Evolutionary conservation across 1,140 invertebrate species (phyloP).

Genomic region (Galleria mellonella): DNA sequence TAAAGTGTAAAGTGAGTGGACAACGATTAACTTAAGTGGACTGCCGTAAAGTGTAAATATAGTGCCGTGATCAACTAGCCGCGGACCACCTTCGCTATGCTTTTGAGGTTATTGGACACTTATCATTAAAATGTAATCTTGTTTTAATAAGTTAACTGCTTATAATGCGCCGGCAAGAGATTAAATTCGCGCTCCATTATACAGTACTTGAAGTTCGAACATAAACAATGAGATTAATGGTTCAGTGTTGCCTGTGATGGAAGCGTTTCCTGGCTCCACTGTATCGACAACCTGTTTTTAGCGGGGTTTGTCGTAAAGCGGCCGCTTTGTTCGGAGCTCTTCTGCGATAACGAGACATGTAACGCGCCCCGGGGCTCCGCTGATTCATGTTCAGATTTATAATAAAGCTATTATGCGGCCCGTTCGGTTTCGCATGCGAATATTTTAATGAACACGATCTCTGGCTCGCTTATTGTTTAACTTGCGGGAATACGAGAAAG

Average conservation of each 20-base stretch:
- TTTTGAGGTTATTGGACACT: constrained; percentile 11
- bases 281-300: constrained; percentile 2
- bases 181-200: constrained; percentile 3
- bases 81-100: constrained; percentile 5
- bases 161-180: background rate
- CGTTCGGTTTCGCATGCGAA: constrained; percentile 2
- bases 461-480: constrained; percentile 1
- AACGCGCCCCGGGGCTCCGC: background rate
- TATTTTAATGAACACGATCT: background rate
- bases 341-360: constrained; percentile 7
- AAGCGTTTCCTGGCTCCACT: background rate
- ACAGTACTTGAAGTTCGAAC: background rate
- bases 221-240: too few relatives aligned
- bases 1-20: constrained; percentile 15
- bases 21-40: constrained; percentile 15
- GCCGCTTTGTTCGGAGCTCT: constrained; percentile 1
- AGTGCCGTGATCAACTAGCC: constrained; percentile 8
- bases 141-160: constrained; percentile 10
- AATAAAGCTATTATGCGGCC: constrained; percentile 13
- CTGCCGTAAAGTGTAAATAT: constrained; percentile 17
- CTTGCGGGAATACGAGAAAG: constrained; percentile 1
- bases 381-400: constrained; percentile 12
- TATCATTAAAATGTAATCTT: constrained; percentile 13
- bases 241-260: too few relatives aligned
- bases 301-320: background rate